phyloP scores from a whole-genome alignment of 2,797 vertebrate species.

The Halcyon chelicuti region DNA sequence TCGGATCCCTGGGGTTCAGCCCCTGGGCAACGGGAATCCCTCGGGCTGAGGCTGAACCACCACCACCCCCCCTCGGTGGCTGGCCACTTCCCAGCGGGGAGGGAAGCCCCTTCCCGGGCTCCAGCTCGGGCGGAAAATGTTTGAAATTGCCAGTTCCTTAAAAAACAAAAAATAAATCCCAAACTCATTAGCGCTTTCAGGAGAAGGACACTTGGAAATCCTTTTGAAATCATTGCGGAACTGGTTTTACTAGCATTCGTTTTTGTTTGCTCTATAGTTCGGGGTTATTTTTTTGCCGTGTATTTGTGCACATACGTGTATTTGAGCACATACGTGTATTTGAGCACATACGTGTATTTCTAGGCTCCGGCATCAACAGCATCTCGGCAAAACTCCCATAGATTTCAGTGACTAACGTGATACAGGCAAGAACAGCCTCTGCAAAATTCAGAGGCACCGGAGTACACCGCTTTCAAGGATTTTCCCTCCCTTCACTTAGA shows the following conservation, averaged over 20 bases:
- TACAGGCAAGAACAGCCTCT: background rate
- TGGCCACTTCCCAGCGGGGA: background rate
- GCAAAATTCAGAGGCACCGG: background rate
- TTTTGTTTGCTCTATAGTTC: background rate
- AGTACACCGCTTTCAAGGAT: background rate
- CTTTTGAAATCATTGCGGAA: background rate
- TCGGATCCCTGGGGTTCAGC: slow-evolving; percentile 22
- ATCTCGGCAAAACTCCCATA: background rate
- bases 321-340: too few relatives aligned
- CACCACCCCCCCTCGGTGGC: background rate
- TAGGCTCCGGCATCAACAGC: background rate
- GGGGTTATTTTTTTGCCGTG: background rate
- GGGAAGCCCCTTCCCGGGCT: background rate
- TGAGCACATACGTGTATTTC: background rate
- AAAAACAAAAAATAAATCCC: background rate
- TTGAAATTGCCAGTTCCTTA: background rate
- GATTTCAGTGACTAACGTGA: background rate
- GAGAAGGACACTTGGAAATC: background rate
- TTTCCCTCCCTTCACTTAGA: background rate
- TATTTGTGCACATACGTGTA: background rate
- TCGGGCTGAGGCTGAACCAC: background rate
- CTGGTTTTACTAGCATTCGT: background rate
- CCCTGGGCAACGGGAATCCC: slow-evolving; percentile 5
- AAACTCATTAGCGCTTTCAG: background rate
- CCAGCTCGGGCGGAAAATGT: background rate